Evolutionary conservation across 2,113 vertebrate genomes (phyloP), one percentile per base, ranked within the genome.

Genomic region (Myiopsitta monachus): DNA sequence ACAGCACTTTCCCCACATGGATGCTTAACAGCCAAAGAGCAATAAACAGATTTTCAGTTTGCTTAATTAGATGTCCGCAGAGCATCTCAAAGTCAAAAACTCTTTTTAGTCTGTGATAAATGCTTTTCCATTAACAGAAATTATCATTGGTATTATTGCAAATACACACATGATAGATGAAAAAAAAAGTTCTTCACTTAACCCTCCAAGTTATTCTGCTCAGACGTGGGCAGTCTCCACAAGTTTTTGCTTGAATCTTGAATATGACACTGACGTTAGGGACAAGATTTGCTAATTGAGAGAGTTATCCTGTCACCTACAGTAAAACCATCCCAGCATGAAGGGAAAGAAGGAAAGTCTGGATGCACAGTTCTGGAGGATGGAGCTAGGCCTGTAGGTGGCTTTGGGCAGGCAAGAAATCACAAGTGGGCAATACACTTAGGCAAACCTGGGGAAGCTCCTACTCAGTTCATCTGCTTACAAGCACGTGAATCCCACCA

Each of bases 21-120:
- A 54, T 57, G 55, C 87, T 63, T 79, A 94, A 72, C 30, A 95
- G 49, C 54, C 47, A 89, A 88, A 88, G 55, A 77, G 51, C 64
- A 88, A 83, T 67, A 70, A 80, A 88, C 46, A 94, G 79, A 93
- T 88, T 90, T 80, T 83, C 80, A 74, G 59, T 77, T 94, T 44
- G n/a, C 70, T 63, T 83, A 87, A 92, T 74, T 86, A 57, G 15
- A 87, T 76, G 63, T 49, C 90, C 95, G 61, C 87, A 85, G 54
- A 88, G 15, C 67, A 91, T 66, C 78, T 49, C 41, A 82, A 94
- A 80, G 49, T 79, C 1, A 0, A 87, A 73, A 95, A 69, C 41
- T 36, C 85, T 74, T 83, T 26, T 83, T 26, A 52, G 59, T 44
- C 39, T 78, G 4, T 67, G 26, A 64, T 26, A 87, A 94, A 68